Base-by-base conservation (phyloP, 2,797 vertebrate species). In the Sebastes oblongus region DNA sequence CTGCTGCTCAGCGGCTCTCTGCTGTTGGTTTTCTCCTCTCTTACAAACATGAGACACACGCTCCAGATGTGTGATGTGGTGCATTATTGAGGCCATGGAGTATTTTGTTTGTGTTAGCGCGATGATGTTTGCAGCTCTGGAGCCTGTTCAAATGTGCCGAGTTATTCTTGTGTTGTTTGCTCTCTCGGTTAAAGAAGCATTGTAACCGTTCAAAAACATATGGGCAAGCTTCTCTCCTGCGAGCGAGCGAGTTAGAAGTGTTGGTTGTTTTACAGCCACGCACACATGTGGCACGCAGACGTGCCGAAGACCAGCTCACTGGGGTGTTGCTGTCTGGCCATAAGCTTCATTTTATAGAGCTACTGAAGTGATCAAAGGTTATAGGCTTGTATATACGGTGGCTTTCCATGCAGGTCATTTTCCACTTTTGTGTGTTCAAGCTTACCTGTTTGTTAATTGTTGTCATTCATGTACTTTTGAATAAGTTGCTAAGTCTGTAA, bases 281-380 rank as follows among this genome's bases (percentile, higher is more conserved):
- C 74, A 76, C 90, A 93, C 93, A 94, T 93, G 92, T 94, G 93
- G 90, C 86, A 77, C 82, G 64, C 93, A 94, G 92, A 92, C 88
- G 56, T 83, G 74, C 55, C 2, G 27, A 83, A 80, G 85, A 80
- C 58, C 79, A 82, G 58, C 80, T 85, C 72, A 55, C 62, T 72
- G 77, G 84, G 85, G 83, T 61, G 77, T 78, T 82, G 77, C 80
- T 80, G 82, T 88, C 73, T 66, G 74, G 84, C 70, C 29, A 54
- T 82, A 72, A 86, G 78, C 77, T 84, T 82, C 34, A 69, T 76
- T 92, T 91, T 91, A 91, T 80, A 66, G 80, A 85, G 82, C 82
- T 86, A 84, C 88, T 87, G 81, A 82, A 91, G 86, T 76, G 81
- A 85, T 90, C 83, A 91, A 89, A 88, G 81, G 76, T 83, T 76